Base-by-base conservation (phyloP, 2,888 invertebrate species). In the Bellardia bayeri region DNA sequence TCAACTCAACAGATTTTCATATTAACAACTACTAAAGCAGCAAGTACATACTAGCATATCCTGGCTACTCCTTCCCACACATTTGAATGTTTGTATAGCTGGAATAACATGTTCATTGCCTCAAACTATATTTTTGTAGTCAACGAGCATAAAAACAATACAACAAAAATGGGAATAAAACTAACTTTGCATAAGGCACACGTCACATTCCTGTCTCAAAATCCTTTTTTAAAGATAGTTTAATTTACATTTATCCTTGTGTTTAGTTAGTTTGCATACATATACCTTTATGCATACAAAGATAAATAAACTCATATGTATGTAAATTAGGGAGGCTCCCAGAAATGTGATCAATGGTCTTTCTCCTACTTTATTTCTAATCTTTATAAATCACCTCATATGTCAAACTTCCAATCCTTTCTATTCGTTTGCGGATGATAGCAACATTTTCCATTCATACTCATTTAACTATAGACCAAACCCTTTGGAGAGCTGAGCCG, bases 181-280 rank as follows among this genome's bases (percentile, higher is more conserved):
- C 69, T 69, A 76, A 63, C 64, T 74, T 85, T 66, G 51, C 54
- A 45, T 72, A 71, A 76, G 72, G 72, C 85, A 85, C 81, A 88
- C 83, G 81, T 78, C 84, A 85, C 85, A 76, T 83, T 80, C 76
- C 88, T 85, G 88, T 85, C 76, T 78, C 76, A 71, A 86, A 88
- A 86, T 89, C 71, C 37, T 78, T 76, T 82, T 90, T 90, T 90
- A 89, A 91, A 90, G 91, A 90, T 90, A 90, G 91, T 92, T 92
- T 92, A 92, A 92, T 92, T 92, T 92, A 91, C 92, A 92, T 92
- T 92, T 91, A 92, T 91, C 90, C 90, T 88, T 90, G 90, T 90
- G 90, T 90, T 90, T 76, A 76, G 74, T 61, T 63, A 72, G 80
- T 49, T 63, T 58, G 45, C 42, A 72, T 64, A 72, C 72, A 51